Evolutionary conservation across 2,113 vertebrate species (phyloP).

Genomic region (Tetrax tetrax): DNA sequence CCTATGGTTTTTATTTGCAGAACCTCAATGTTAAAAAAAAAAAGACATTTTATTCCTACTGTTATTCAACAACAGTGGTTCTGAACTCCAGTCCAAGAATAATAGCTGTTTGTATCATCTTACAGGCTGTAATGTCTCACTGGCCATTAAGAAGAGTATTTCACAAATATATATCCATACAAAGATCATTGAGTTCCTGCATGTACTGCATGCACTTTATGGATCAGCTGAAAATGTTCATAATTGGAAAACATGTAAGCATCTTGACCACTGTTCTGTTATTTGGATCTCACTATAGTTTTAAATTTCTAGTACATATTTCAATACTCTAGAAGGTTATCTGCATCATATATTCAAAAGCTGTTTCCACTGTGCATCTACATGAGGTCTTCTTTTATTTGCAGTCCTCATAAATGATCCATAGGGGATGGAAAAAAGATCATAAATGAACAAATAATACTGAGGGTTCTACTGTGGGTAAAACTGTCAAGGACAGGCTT

Average conservation of each 20-base stretch:
- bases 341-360: conserved; percentile 48
- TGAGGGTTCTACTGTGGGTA: neutral
- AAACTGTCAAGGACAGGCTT: neutral
- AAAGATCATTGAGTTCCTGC: neutral
- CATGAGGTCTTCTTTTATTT: neutral
- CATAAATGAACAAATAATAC: neutral
- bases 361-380: neutral
- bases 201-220: neutral
- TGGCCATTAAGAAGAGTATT: neutral
- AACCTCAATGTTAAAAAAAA: neutral
- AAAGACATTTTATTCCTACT: neutral
- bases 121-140: neutral
- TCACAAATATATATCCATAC: neutral
- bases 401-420: conserved; percentile 10
- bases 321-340: neutral
- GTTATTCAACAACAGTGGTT: neutral
- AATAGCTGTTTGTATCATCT: neutral
- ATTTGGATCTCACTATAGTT: neutral
- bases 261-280: neutral
- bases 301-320: neutral
- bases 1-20: neutral
- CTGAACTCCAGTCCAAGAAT: neutral
- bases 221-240: neutral
- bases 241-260: neutral
- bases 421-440: neutral